Evolutionary conservation across 2,888 invertebrate genomes (phyloP), one percentile per base, ranked within the genome.

Genomic region (Cephus pulcher): DNA sequence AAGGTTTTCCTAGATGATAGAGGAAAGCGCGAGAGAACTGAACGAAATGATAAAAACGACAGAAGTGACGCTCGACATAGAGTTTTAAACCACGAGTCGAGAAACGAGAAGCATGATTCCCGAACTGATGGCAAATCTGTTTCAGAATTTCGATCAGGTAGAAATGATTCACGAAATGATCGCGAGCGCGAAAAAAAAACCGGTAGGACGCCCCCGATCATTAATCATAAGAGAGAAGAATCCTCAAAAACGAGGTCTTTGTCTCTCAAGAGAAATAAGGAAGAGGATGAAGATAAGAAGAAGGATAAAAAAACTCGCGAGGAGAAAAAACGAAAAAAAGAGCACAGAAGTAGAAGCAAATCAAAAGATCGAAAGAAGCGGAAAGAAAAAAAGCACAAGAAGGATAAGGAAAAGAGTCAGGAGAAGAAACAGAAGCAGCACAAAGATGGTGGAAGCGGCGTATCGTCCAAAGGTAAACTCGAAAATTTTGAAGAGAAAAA

Each of bases 351-450:
- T 79, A 82, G 88, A 77, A 90, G 90, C 82, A 87, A 91, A 87
- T 88, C 90, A 1, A 85, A 88, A 80, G 89, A 91, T 78, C 85
- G 90, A 75, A 89, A 89, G 80, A 89, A 89, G 76, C 87, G 89
- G 78, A 93, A 92, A 76, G 93, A 93, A 12, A 93, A 92, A 86
- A 93, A 93, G 79, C 90, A 91, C 74, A 93, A 92, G 82, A 91
- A 90, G 75, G 93, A 93, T 56, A 92, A 92, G 77, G 89, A 90
- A 4, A 90, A 87, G 83, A 87, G 81, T 75, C 88, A 86, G 75
- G 90, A 91, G 40, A 91, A 88, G 82, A 92, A 91, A 81, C 89
- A 88, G 73, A 92, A 92, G 83, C 56, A 56, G 56, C 91, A 90
- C 79, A 90, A 91, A 78, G 89, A 86, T 56, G 83, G 23, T 9